Conservation (phyloP, 2,888 invertebrate genomes). For the Drosophila falleni region DNA sequence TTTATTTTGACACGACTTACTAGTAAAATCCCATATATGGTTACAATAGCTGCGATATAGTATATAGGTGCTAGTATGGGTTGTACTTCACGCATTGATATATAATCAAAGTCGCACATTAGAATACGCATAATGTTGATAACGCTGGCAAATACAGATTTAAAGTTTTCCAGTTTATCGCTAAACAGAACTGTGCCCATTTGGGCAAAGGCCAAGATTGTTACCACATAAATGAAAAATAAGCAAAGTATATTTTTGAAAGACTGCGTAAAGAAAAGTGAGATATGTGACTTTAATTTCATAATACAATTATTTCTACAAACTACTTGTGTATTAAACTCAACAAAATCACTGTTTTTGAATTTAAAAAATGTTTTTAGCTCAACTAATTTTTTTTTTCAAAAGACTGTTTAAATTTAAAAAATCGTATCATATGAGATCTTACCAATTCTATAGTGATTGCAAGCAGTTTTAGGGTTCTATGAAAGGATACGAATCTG, state of each 20-base stretch:
- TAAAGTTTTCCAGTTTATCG: neutral
- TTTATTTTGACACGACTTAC: constrained; percentile 7
- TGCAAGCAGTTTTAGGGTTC: constrained; percentile 7
- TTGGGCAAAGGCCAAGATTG: constrained; percentile 3
- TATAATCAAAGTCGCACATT: constrained; percentile 20
- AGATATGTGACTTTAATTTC: neutral
- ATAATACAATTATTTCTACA: neutral
- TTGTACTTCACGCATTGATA: neutral
- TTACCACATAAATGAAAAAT: neutral
- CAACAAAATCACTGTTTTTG: too few species aligned
- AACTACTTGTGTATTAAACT: neutral
- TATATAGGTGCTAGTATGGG: constrained; percentile 17
- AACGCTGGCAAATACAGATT: neutral
- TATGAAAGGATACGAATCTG: constrained; percentile 34
- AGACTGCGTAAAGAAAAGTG: constrained; percentile 14
- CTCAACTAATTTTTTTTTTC: too few species aligned
- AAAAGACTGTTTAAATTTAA: neutral
- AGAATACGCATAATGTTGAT: constrained; percentile 9
- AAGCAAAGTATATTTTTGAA: constrained; percentile 2
- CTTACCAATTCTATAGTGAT: constrained; percentile 9
- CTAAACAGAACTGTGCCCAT: constrained; percentile 22
- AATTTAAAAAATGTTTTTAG: too few species aligned
- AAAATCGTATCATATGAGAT: neutral
- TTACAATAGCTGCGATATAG: neutral
- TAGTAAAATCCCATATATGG: constrained; percentile 2